Evolutionary conservation across 2,113 vertebrate genomes (phyloP), one percentile per base, ranked within the genome.

Genomic region (Trogon melanurus): DNA sequence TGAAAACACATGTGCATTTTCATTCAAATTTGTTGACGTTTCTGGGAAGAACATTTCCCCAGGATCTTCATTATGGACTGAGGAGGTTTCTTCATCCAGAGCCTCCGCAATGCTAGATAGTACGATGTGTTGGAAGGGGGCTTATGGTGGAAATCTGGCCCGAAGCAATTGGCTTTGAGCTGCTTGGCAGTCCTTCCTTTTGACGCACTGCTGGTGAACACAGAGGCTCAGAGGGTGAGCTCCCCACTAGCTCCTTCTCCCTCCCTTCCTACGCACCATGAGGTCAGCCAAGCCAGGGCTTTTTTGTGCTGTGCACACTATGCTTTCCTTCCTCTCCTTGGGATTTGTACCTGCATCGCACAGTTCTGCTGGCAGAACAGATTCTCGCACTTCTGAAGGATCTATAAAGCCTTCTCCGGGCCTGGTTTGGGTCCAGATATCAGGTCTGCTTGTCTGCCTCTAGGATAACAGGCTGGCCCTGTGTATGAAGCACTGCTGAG

Each of bases 311-410:
- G 48, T 69, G 61, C 57, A n/a, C 91, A 85, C 62, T 82, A 1
- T 86, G 26, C 57, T 65, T 93, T 67, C 45, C 80, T 91, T 92
- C 65, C 41, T 89, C 73, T 92, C 85, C 84, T 79, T 91, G 83
- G 79, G 90, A 86, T 94, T 84, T 93, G 76, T 96, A 84, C 61
- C 88, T 53, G 61, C 51, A 5, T 94, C 80, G 3, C 91, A 72
- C 76, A 25, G 86, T 92, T 95, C 83, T 79, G 69, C 91, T 89
- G 70, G 73, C 92, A 94, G 88, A 95, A 72, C 73, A 3, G 53
- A 81, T 88, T 75, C 91, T 93, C 25, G 14, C 69, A 26, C 84
- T 87, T 89, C 92, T 85, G 90, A 89, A 89, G 66, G 86, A 75
- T 92, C 70, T 89, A 5, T 89, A 92, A 91, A 92, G 69, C 83